Evolutionary conservation across 2,888 invertebrate genomes (phyloP).

Genomic region (Papilio protenor): DNA sequence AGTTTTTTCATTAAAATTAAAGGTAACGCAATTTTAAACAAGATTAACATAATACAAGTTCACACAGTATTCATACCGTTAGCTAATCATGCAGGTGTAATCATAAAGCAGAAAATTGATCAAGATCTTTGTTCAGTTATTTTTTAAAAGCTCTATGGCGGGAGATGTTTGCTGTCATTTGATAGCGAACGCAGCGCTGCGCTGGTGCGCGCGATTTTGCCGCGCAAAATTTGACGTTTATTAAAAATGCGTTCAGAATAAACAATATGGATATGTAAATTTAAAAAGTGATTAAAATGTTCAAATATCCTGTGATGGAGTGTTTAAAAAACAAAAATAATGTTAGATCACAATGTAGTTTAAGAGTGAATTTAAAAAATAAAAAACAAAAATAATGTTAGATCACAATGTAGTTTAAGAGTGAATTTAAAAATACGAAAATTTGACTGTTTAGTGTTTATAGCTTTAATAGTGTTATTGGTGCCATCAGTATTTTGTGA

Average conservation of each 20-base stretch:
- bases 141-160: constrained; percentile 35
- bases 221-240: constrained; percentile 12
- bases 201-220: constrained; percentile 16
- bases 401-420: background rate
- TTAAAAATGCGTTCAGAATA: background rate
- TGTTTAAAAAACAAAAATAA: constrained; percentile 25
- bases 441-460: background rate
- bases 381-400: background rate
- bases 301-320: constrained; percentile 19
- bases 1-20: no score
- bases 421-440: constrained; percentile 1
- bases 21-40: background rate
- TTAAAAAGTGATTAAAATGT: constrained; percentile 8
- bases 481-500: constrained; percentile 33
- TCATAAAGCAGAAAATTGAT: constrained; percentile 30
- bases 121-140: constrained; percentile 23
- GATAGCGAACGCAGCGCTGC: constrained; percentile 12
- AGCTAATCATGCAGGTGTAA: background rate
- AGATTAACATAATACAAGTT: background rate
- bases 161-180: constrained; percentile 26
- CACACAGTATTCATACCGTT: background rate
- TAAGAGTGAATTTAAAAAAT: constrained; percentile 2
- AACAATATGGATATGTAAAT: background rate
- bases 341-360: background rate
- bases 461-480: constrained; percentile 14